These are phyloP conservation scores for Pammene fasciana DNA, from an alignment of 2,888 invertebrate species.

Conservation along the genomic window DNA sequence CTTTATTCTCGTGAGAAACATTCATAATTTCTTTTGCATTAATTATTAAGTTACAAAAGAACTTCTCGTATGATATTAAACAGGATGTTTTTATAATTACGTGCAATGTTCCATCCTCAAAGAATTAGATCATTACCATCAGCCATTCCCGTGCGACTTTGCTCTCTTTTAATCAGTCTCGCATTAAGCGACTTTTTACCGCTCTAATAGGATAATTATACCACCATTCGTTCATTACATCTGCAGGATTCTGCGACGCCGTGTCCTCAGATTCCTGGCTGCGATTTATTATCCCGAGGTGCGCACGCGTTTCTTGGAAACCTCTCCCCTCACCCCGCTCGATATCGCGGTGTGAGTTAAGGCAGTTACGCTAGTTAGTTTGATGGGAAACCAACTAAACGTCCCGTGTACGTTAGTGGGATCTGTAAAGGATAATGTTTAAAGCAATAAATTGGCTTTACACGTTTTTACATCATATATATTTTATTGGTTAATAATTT, in stretches of 20 bases:
- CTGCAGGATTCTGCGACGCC: slow-evolving; percentile 48
- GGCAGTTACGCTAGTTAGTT: slow-evolving; percentile 58
- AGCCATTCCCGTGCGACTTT: slow-evolving; percentile 37
- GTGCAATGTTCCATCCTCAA: slow-evolving; percentile 26
- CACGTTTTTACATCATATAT: background rate
- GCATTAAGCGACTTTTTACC: slow-evolving; percentile 33
- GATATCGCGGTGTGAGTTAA: slow-evolving; percentile 47
- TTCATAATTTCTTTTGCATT: slow-evolving; percentile 1
- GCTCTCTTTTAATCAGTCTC: slow-evolving; percentile 32
- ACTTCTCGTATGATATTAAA: slow-evolving; percentile 25
- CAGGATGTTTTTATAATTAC: slow-evolving; percentile 31
- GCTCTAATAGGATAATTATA: slow-evolving; percentile 41
- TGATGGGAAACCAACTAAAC: slow-evolving; percentile 48
- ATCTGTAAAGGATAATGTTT: background rate
- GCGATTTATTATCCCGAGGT: slow-evolving; percentile 59
- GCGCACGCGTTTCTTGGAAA: slow-evolving; percentile 61
- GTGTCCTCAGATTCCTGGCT: slow-evolving; percentile 59
- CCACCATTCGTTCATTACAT: slow-evolving; percentile 47
- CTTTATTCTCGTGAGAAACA: slow-evolving; percentile 11
- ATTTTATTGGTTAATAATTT: too few species aligned
- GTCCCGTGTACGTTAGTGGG: background rate
- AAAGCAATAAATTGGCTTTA: background rate
- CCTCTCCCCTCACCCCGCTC: slow-evolving; percentile 38
- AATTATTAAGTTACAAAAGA: slow-evolving; percentile 14
- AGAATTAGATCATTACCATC: slow-evolving; percentile 37